Percentiles rank a stretch among this genome's conserved stretches.
These are phyloP conservation scores for Metacarcinus magister DNA, from an alignment of 2,888 invertebrate species.

Conservation along the genomic window DNA sequence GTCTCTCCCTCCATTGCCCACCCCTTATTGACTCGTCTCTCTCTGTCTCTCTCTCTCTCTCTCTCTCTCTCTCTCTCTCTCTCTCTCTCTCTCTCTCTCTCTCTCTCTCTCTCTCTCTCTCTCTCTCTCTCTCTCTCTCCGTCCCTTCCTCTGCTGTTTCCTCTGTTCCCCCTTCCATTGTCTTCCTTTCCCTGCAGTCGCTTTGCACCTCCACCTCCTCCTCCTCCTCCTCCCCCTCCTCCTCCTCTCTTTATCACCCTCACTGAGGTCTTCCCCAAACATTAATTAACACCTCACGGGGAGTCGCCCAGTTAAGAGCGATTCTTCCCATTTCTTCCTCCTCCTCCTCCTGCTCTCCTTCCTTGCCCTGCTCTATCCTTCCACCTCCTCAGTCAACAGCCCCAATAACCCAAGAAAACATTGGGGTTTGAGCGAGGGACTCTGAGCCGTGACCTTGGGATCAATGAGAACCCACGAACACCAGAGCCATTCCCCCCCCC, in stretches of 20 bases:
- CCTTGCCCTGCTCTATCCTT: not conserved
- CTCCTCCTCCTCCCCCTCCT: not conserved
- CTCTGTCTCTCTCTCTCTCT: conserved; percentile 36
- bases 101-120: conserved; percentile 51
- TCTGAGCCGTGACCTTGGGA: not conserved
- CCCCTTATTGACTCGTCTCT: conserved; percentile 30
- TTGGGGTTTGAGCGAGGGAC: conserved; percentile 26
- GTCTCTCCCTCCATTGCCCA: not conserved
- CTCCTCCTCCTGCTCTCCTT: not conserved
- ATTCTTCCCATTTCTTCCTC: not conserved
- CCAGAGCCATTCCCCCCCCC: not conserved
- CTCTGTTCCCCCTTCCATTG: conserved; percentile 33
- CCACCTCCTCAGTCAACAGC: not conserved
- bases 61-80: conserved; percentile 4
- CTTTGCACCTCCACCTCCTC: not conserved
- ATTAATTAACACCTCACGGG: conserved; percentile 66
- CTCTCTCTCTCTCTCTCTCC: not conserved
- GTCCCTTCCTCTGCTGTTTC: not conserved
- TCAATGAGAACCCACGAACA: not conserved
- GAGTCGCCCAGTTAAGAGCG: conserved; percentile 56
- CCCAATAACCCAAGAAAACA: not conserved
- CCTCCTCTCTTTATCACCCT: not conserved
- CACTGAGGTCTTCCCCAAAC: conserved; percentile 58
- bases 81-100: conserved; percentile 17
- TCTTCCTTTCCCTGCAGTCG: not conserved